Base-by-base conservation (phyloP, 1,140 invertebrate species). In the Nebria ingens region DNA sequence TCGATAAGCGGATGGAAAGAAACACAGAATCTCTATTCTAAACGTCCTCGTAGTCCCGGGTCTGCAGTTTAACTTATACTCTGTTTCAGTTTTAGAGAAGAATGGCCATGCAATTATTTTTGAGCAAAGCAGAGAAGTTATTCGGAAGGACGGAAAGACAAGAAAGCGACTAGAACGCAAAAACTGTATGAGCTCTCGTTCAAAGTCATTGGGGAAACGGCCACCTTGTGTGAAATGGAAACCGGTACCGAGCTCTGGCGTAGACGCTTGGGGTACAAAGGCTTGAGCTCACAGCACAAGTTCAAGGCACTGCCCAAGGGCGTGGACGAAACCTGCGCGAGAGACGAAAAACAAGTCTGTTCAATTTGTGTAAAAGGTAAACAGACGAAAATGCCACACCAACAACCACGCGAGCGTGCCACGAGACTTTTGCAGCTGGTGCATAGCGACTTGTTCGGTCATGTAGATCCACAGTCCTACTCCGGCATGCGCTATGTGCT, bases 391-490 rank as follows among this genome's bases (percentile, higher is more conserved):
- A 12, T 6, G 17, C 53, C 61, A 25, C 56, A 56, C 19, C 52
- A 34, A 21, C 13, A 55, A 53, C 4, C 12, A n/a, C 40, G 53
- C 11, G 49, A 15, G 19, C 53, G 59, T 19, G 40, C 60, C 13
- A 59, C 17, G 0, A 25, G 56, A 20, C 50, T 57, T 11, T 58
- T 70, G 21, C 57, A 72, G 55, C 54, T 71, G 21, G 51, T 69
- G 19, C 70, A 71, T 54, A 64, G 64, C 6, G 70, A 73, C 54
- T 22, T 72, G 1, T 63, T 62, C 55, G 71, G 71, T 19, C 64
- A 65, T 20, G 68, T 72, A 17, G 52, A 55, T 11, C 60, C 61
- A 2, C 12, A 34, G 15, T 69, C 71, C 9, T 38, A 61, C 51
- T 64, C 64, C 52, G 62, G 63, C 6, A 59, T 62, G 13, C 25